Evolutionary conservation across 2,888 invertebrate species (phyloP).

Genomic region (Leptopilina syphax): DNA sequence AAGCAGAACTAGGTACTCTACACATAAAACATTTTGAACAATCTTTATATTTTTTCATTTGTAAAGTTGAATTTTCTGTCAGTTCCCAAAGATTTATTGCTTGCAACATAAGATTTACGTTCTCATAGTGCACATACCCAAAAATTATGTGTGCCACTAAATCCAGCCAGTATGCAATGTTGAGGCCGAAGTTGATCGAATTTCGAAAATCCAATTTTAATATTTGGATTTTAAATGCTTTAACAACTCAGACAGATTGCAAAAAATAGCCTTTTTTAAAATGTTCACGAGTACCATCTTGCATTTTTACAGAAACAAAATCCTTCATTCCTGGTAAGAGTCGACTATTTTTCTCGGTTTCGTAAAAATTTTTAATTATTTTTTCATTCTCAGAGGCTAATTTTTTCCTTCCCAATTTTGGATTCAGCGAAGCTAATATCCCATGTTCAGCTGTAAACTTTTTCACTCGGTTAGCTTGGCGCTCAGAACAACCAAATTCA

Average conservation of each 20-base stretch:
- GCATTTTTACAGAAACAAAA: neutral
- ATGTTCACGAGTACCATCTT: neutral
- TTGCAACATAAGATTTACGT: neutral
- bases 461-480: constrained; percentile 17
- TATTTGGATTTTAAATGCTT: neutral
- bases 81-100: neutral
- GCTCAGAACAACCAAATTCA: constrained; percentile 33
- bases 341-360: neutral
- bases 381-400: neutral
- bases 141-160: neutral
- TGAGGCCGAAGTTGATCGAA: constrained; percentile 3
- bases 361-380: neutral
- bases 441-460: neutral
- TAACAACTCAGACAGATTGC: neutral
- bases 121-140: neutral
- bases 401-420: constrained; percentile 34
- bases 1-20: neutral
- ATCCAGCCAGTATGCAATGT: neutral
- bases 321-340: neutral
- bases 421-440: neutral
- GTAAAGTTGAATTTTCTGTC: neutral
- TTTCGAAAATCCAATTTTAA: neutral
- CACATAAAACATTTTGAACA: neutral
- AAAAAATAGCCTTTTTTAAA: constrained; percentile 7
- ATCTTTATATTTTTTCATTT: neutral